Conservation (phyloP, 1,140 invertebrate species). For the Brachionus rotundiformis region DNA sequence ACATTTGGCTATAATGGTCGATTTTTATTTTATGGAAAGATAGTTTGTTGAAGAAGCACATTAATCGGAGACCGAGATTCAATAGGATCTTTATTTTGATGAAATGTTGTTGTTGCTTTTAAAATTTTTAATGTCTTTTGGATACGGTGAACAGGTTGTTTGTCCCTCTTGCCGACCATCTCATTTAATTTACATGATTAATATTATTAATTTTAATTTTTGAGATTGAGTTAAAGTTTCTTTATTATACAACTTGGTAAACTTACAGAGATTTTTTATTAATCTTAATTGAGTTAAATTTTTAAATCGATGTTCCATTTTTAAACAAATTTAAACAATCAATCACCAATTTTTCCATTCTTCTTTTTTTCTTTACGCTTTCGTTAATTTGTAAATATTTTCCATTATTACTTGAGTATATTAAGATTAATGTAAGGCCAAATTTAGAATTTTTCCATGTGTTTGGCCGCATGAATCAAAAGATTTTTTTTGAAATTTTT, state of each 20-base stretch:
- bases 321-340: conserved; percentile 30
- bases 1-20: background rate
- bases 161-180: background rate
- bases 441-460: conserved; percentile 17
- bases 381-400: conserved; percentile 31
- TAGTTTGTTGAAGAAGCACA: background rate
- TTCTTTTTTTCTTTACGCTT: conserved; percentile 23
- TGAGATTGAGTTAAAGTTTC: conserved; percentile 13
- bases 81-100: background rate
- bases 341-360: background rate
- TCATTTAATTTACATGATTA: conserved; percentile 18
- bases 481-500: conserved; percentile 35
- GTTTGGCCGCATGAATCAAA: background rate
- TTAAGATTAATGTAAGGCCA: background rate
- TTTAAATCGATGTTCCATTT: conserved; percentile 18
- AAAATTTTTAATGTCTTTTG: background rate
- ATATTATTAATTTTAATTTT: conserved; percentile 25
- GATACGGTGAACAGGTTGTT: background rate
- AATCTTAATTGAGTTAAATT: conserved; percentile 21
- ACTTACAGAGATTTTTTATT: conserved; percentile 4
- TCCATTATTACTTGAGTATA: conserved; percentile 11
- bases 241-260: conserved; percentile 3
- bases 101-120: background rate
- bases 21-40: conserved; percentile 40
- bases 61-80: background rate